These are phyloP conservation scores for Caranx ignobilis DNA, from an alignment of 2,113 vertebrate genomes.

Conservation along the genomic window DNA sequence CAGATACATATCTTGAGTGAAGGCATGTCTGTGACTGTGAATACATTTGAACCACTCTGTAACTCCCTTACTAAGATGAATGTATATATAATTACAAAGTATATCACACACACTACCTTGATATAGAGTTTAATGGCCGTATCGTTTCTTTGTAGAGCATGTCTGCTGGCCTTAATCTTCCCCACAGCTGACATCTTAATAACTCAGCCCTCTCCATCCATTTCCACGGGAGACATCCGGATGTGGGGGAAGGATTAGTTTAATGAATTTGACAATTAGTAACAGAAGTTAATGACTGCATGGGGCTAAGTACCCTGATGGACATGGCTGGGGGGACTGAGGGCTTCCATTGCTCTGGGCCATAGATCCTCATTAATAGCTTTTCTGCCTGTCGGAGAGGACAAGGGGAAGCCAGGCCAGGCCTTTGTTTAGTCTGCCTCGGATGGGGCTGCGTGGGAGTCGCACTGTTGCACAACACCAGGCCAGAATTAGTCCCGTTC, in stretches of 20 bases:
- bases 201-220: conserved; percentile 82
- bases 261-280: conserved; percentile 90
- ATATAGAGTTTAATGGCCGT: conserved; percentile 80
- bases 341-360: conserved; percentile 84
- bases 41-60: conserved; percentile 73
- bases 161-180: conserved; percentile 84
- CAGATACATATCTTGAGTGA: conserved; percentile 63
- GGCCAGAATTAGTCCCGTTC: conserved; percentile 63
- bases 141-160: conserved; percentile 80
- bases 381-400: conserved; percentile 83
- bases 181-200: conserved; percentile 84
- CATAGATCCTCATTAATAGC: conserved; percentile 88
- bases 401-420: conserved; percentile 68
- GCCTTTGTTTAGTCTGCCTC: conserved; percentile 87
- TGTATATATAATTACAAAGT: conserved; percentile 83
- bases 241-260: conserved; percentile 81
- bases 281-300: conserved; percentile 87
- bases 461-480: conserved; percentile 71
- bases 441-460: conserved; percentile 74
- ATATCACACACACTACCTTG: conserved; percentile 79
- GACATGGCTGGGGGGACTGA: conserved; percentile 84
- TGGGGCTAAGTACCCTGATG: conserved; percentile 85
- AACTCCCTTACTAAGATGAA: conserved; percentile 72
- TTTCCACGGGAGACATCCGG: conserved; percentile 83
- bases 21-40: conserved; percentile 74